Evolutionary conservation across 2,113 vertebrate genomes (phyloP).

Genomic region (Labeo catla): DNA sequence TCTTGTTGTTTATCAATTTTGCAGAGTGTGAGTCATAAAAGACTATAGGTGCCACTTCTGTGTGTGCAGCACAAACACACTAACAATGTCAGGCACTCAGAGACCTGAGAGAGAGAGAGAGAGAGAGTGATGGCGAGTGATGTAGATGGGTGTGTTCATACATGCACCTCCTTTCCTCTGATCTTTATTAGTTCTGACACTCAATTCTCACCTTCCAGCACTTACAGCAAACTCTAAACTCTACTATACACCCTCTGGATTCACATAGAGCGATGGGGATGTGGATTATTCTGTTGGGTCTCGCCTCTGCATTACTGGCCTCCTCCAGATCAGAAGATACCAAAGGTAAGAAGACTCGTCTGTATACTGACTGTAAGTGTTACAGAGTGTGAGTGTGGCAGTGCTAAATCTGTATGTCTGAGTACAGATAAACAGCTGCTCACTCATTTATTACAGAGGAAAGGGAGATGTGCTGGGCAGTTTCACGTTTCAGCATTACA

Average conservation of each 20-base stretch:
- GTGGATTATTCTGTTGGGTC: conserved; percentile 73
- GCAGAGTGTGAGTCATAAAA: no score
- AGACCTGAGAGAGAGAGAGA: conserved; percentile 44
- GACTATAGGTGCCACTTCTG: no score
- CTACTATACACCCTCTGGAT: conserved; percentile 55
- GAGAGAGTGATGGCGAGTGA: conserved; percentile 59
- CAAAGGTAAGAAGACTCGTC: conserved; percentile 68
- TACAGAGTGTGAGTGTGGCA: not conserved
- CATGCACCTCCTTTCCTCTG: conserved; percentile 63
- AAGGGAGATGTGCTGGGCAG: not conserved
- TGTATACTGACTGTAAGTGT: no score
- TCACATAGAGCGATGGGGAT: conserved; percentile 63
- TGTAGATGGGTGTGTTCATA: conserved; percentile 74
- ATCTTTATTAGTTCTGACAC: conserved; percentile 51
- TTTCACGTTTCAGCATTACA: not conserved
- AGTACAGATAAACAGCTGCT: not conserved
- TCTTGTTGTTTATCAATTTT: no score
- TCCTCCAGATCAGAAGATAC: conserved; percentile 60
- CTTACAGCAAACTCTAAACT: conserved; percentile 54
- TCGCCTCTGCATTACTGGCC: conserved; percentile 75
- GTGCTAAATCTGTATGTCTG: not conserved
- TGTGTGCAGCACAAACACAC: not conserved
- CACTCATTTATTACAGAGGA: not conserved
- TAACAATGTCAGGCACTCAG: not conserved
- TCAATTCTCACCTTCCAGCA: conserved; percentile 49